These are phyloP conservation scores for Andrena trimmerana DNA, from an alignment of 2,888 invertebrate species.

Conservation along the genomic window DNA sequence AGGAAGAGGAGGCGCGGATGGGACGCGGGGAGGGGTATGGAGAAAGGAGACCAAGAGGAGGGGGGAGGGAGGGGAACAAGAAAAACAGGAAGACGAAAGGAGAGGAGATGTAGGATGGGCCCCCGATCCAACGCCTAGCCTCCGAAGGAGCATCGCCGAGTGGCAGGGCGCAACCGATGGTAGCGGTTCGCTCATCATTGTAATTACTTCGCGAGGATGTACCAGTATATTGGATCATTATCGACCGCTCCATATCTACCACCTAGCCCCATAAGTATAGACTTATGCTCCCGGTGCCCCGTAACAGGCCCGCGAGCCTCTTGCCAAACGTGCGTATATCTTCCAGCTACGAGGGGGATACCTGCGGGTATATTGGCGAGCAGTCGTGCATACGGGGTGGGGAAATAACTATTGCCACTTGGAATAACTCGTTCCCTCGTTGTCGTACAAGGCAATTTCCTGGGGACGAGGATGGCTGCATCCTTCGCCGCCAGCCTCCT, in stretches of 20 bases:
- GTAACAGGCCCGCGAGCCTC: constrained; percentile 43
- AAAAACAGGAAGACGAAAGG: constrained; percentile 37
- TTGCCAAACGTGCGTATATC: constrained; percentile 55
- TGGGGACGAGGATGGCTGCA: constrained; percentile 8
- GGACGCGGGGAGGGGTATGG: constrained; percentile 33
- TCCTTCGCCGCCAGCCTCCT: neutral
- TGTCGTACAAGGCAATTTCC: constrained; percentile 35
- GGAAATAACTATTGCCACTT: constrained; percentile 37
- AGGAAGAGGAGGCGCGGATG: constrained; percentile 45
- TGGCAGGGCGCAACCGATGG: constrained; percentile 68
- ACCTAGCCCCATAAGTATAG: constrained; percentile 82
- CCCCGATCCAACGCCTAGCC: constrained; percentile 75
- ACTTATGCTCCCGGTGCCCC: constrained; percentile 70
- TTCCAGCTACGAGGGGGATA: constrained; percentile 19
- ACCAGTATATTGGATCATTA: constrained; percentile 84
- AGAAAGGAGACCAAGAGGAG: constrained; percentile 13
- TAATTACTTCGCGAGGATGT: constrained; percentile 84
- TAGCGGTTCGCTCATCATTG: constrained; percentile 84
- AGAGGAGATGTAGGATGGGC: constrained; percentile 55
- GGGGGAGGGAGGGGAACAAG: constrained; percentile 44
- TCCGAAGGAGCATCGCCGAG: constrained; percentile 71
- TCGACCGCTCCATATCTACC: constrained; percentile 83
- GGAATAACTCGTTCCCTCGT: constrained; percentile 33
- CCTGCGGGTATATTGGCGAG: constrained; percentile 36
- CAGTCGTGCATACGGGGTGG: constrained; percentile 20